Base-by-base conservation (phyloP, 2,888 invertebrate species). In the Phortica magna region DNA sequence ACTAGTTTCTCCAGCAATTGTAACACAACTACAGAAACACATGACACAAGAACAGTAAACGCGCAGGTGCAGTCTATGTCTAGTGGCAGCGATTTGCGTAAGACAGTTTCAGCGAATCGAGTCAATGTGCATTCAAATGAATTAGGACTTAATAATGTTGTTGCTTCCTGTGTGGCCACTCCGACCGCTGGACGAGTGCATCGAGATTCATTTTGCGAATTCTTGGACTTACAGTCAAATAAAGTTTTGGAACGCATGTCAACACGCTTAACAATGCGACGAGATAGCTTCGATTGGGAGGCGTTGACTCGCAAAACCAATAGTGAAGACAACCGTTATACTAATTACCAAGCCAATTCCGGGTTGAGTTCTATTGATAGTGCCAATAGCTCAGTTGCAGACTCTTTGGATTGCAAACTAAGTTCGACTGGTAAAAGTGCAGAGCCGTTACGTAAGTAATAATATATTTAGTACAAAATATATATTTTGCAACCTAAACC, bases 201-300 rank as follows among this genome's bases (percentile, higher is more conserved):
- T 7, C 85, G 91, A 0, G 91, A 91, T 80, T 91, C 91, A 0
- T 91, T 91, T 77, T 89, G 87, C 77, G 91, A 91, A 76, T 91
- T 91, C 73, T 75, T 91, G 0, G 91, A 91, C 77, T 87, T 87
- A 64, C 89, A 89, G 71, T 82, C 84, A 0, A 83, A 81, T 73
- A 85, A 84, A 14, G 78, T 80, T 0, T 81, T 88, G 41, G 90
- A 91, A 42, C 89, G 89, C 43, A 83, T 87, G 68, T 88, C 89
- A 0, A 87, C 87, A 7, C 85, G 89, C 0, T 72, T 88, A 22
- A 79, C 81, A 1, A 80, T 81, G 0, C 81, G 87, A 0, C 85
- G 90, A 0, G 91, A 91, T 39, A 91, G 91, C 78, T 91, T 90
- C 67, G 91, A 91, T 77, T 91, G 91, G 91, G 89, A 90, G 48